Conservation (phyloP, 2,797 vertebrate species). For the Helarctos malayanus region DNA sequence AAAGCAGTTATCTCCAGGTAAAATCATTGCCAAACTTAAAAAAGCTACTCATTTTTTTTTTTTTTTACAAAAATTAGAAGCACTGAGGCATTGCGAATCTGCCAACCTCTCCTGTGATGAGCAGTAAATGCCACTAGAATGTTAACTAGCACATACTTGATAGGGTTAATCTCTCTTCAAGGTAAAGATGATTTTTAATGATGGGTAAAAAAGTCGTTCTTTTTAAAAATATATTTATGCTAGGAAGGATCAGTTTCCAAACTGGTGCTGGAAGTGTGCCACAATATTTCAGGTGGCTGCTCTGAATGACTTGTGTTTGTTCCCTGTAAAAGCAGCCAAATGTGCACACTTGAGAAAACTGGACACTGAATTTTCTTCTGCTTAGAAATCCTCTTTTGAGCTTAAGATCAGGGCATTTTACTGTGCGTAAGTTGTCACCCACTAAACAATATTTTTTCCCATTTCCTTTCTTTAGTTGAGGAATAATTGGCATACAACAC, state of each 20-base stretch:
- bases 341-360: neutral
- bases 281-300: neutral
- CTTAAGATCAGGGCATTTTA: neutral
- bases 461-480: neutral
- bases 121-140: neutral
- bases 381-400: slow-evolving; percentile 13
- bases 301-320: neutral
- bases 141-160: neutral
- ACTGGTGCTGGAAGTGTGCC: neutral
- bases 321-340: neutral
- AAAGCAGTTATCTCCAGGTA: neutral
- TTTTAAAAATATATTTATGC: neutral
- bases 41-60: neutral
- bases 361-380: neutral
- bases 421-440: neutral
- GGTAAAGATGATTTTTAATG: slow-evolving; percentile 35
- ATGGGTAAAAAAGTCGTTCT: neutral
- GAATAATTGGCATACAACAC: neutral
- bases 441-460: neutral
- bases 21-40: neutral
- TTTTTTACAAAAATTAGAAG: neutral
- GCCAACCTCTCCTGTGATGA: neutral
- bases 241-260: slow-evolving; percentile 17
- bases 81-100: neutral
- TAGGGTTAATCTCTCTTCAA: neutral